Base-by-base conservation (phyloP, 2,797 vertebrate species). In the Choloepus didactylus region DNA sequence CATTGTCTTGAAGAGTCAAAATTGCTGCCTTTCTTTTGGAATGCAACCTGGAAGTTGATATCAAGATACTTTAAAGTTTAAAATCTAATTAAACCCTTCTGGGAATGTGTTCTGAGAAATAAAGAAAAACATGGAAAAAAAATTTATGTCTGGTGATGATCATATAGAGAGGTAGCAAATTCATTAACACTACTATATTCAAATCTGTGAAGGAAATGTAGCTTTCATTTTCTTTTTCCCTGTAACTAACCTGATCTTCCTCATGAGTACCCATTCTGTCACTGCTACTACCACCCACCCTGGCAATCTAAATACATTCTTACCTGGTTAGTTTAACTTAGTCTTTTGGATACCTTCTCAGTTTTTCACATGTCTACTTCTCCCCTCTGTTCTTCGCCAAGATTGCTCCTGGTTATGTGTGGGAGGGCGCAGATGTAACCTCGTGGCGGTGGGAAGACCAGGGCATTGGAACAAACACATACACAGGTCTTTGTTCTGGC, bases 61-160 rank as follows among this genome's bases (percentile, higher is more conserved):
- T 59, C 35, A 66, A 29, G 54, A 77, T n/a, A 10, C 59, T 92
- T 83, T n/a, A 95, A 93, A 72, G 84, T 51, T 76, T 88, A 73
- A 73, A 66, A 56, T 44, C 41, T 83, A 67, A 72, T 92, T 84
- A 70, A 83, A 21, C 31, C 29, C 66, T 81, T 93, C 41, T 75
- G 92, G 90, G 76, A 89, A 83, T 75, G 75, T 84, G 9, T 81
- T 49, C 29, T 76, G 82, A 66, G 77, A 90, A 87, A 87, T 67
- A 66, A 93, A 16, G 6, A 46, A 62, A 88, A 67, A 46, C 15
- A 49, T 15, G 31, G 87, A 35, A n/a, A 85, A 85, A 69, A 75
- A 25, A 19, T 79, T 76, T 70, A 49, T 27, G 35, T 41, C 73
- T 73, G 23, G 38, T 41, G 67, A 51, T 23, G 19, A 25, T 67